Percentiles rank a stretch among this genome's conserved stretches.
phyloP scores from a whole-genome alignment of 2,888 invertebrate genomes.

The Tetragonisca angustula region DNA sequence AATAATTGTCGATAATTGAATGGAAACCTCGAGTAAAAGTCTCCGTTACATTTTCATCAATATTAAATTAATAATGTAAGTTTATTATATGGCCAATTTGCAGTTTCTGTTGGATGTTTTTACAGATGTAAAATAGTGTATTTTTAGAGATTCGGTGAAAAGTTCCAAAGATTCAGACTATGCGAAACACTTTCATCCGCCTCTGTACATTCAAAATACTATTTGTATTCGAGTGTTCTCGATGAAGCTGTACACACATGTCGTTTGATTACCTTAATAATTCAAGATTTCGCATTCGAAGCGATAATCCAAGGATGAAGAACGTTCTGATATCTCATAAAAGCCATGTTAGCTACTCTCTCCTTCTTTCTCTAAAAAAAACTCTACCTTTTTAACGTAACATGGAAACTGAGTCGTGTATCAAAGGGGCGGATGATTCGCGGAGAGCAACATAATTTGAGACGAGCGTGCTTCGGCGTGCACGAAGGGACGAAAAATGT shows the following conservation, averaged over 20 bases:
- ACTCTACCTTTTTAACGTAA: slow-evolving; percentile 4
- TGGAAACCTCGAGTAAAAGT: too few species aligned
- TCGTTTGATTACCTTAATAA: neutral
- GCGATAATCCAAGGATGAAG: neutral
- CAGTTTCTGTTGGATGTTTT: too few species aligned
- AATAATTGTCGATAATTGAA: too few species aligned
- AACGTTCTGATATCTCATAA: slow-evolving; percentile 32
- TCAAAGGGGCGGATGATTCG: slow-evolving; percentile 31
- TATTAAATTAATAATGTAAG: too few species aligned
- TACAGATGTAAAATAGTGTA: too few species aligned
- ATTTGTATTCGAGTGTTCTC: neutral
- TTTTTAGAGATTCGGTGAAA: too few species aligned
- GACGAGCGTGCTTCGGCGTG: slow-evolving; percentile 3
- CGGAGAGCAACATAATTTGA: slow-evolving; percentile 33
- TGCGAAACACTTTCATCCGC: too few species aligned
- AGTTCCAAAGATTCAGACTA: too few species aligned
- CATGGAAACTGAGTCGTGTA: slow-evolving; percentile 28
- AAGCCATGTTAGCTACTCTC: slow-evolving; percentile 5
- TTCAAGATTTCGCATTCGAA: slow-evolving; percentile 7
- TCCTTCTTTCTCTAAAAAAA: neutral
- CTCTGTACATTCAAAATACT: too few species aligned
- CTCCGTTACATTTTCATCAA: too few species aligned
- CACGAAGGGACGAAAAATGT: slow-evolving; percentile 22
- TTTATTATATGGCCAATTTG: too few species aligned
- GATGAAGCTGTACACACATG: neutral